phyloP scores from a whole-genome alignment of 2,888 invertebrate genomes.

The Tubiluchus corallicola region DNA sequence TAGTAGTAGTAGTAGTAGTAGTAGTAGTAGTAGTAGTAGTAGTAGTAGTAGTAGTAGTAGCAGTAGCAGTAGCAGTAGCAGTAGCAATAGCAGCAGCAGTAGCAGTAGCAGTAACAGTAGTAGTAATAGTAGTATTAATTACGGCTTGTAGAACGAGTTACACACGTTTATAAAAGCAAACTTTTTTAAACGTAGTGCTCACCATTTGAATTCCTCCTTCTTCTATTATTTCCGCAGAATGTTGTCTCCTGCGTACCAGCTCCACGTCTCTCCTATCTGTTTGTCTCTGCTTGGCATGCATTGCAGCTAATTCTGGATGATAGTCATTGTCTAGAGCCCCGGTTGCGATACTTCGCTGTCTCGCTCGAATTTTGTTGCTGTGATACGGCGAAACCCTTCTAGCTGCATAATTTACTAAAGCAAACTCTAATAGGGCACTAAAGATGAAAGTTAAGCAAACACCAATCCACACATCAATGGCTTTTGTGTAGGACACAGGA shows the following conservation, averaged over 20 bases:
- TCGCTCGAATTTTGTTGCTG: too few relatives aligned
- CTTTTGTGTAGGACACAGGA: conserved; percentile 82
- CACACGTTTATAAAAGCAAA: too few relatives aligned
- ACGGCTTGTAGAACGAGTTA: background rate
- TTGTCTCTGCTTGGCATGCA: too few relatives aligned
- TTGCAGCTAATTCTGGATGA: too few relatives aligned
- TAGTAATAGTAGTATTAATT: background rate
- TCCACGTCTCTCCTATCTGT: too few relatives aligned
- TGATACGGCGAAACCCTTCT: conserved; percentile 86
- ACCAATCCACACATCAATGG: conserved; percentile 93
- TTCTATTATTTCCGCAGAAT: too few relatives aligned
- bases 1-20: background rate
- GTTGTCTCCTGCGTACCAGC: too few relatives aligned
- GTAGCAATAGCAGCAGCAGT: conserved; percentile 1
- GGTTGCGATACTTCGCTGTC: too few relatives aligned
- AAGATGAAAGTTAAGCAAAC: conserved; percentile 95
- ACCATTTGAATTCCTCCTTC: too few relatives aligned
- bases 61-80: conserved; percentile 4
- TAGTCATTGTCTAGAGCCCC: too few relatives aligned
- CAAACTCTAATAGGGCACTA: conserved; percentile 89
- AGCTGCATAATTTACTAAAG: conserved; percentile 88
- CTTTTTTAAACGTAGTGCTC: too few relatives aligned
- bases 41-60: background rate
- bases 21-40: background rate
- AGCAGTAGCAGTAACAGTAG: conserved; percentile 2